Conservation (phyloP, 1,140 invertebrate genomes). For the Vanessa tameamea region DNA sequence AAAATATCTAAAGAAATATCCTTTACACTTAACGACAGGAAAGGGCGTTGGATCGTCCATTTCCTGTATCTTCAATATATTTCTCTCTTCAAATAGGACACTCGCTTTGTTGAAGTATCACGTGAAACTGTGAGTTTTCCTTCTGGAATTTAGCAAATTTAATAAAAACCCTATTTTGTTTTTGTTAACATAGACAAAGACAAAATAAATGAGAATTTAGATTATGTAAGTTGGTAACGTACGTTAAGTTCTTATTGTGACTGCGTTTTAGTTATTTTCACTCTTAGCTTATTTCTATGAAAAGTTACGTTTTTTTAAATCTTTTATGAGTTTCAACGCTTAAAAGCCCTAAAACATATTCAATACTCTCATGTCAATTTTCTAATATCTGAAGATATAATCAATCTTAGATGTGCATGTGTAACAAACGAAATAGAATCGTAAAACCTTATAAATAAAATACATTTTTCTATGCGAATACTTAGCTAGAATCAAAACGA, state of each 20-base stretch:
- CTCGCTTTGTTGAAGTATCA: conserved; percentile 6
- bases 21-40: conserved; percentile 56
- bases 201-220: background rate
- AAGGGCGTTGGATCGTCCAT: conserved; percentile 56
- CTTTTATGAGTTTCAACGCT: background rate
- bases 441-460: background rate
- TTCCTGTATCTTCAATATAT: conserved; percentile 50
- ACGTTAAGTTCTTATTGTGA: background rate
- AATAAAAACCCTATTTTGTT: too few relatives aligned
- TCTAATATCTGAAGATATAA: conserved; percentile 11
- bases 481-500: conserved; percentile 17
- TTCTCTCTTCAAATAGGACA: conserved; percentile 43
- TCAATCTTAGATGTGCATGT: conserved; percentile 1
- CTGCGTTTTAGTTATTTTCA: background rate
- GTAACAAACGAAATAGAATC: background rate
- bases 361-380: conserved; percentile 11
- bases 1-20: conserved; percentile 54
- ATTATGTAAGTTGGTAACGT: background rate
- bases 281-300: background rate
- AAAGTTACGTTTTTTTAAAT: background rate
- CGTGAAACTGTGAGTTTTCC: background rate
- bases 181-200: background rate
- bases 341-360: conserved; percentile 6
- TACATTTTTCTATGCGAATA: background rate
- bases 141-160: too few relatives aligned